Conservation (phyloP, 1,140 invertebrate species). For the Helicoverpa zea region DNA sequence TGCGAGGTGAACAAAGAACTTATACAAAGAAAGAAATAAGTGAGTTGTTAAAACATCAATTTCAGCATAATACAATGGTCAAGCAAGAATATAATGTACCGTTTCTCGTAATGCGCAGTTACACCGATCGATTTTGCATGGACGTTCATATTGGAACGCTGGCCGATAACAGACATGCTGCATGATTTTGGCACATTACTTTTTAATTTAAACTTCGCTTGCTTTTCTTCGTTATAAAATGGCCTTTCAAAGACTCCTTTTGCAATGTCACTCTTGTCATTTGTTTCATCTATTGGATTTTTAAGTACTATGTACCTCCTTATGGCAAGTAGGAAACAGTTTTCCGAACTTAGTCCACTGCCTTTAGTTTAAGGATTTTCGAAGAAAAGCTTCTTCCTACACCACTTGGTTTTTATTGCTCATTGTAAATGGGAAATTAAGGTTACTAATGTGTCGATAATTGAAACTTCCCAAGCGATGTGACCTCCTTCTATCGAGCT, state of each 20-base stretch:
- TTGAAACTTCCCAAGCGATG: constrained; percentile 27
- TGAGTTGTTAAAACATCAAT: constrained; percentile 1
- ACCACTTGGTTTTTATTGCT: not conserved
- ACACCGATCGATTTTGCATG: constrained; percentile 26
- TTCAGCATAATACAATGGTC: constrained; percentile 16
- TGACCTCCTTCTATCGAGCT: constrained; percentile 21
- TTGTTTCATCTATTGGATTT: not conserved
- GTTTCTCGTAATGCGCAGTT: constrained; percentile 33
- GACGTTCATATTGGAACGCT: constrained; percentile 31
- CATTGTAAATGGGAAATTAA: constrained; percentile 30
- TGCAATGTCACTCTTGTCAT: not conserved
- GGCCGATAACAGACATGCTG: not conserved
- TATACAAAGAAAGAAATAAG: not conserved
- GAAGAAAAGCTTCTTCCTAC: not conserved
- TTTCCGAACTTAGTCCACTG: no score
- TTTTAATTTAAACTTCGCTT: not conserved
- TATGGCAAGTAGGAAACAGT: no score
- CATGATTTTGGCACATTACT: constrained; percentile 33
- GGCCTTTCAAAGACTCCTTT: not conserved
- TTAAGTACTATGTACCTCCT: no score
- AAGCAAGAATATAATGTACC: not conserved
- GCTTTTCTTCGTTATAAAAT: no score
- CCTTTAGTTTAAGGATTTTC: no score
- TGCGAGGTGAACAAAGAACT: not conserved
- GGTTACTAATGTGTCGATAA: constrained; percentile 33